Evolutionary conservation across 2,113 vertebrate genomes (phyloP).

Genomic region (Siniperca chuatsi): DNA sequence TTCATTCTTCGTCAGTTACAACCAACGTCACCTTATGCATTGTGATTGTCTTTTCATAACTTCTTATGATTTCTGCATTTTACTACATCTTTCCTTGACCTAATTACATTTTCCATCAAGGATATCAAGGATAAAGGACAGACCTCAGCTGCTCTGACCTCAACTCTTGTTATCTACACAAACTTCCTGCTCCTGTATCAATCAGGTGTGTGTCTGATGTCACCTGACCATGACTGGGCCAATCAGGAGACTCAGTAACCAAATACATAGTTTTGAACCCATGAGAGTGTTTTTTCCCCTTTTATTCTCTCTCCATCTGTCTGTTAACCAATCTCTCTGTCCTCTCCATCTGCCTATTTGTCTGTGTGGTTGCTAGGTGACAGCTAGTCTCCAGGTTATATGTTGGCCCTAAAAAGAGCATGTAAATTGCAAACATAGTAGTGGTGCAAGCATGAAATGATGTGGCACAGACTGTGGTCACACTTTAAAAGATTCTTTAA

Average conservation of each 20-base stretch:
- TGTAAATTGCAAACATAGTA: conserved; percentile 33
- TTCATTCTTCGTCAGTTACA: not conserved
- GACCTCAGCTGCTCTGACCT: not conserved
- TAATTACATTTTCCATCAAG: too few relatives aligned
- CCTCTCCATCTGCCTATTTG: conserved; percentile 21
- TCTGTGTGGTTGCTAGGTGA: conserved; percentile 48
- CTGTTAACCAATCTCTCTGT: conserved; percentile 8
- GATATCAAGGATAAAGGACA: not conserved
- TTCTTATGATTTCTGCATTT: not conserved
- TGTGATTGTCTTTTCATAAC: not conserved
- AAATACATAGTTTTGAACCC: conserved; percentile 3
- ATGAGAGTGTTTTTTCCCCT: not conserved
- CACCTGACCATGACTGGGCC: not conserved
- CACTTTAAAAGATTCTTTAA: conserved; percentile 17
- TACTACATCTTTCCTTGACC: not conserved
- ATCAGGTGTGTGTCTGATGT: not conserved
- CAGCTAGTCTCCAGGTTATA: conserved; percentile 45
- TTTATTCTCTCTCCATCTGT: conserved; percentile 11
- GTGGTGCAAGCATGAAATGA: conserved; percentile 9
- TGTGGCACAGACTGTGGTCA: conserved; percentile 27
- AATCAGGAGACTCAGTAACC: not conserved
- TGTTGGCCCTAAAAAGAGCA: conserved; percentile 13
- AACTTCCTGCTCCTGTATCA: not conserved
- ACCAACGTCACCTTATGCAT: not conserved
- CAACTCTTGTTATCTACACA: not conserved